Percentiles rank a stretch among this genome's conserved stretches.
These are phyloP conservation scores for Epicauta chinensis DNA, from an alignment of 1,140 invertebrate genomes.

Conservation along the genomic window DNA sequence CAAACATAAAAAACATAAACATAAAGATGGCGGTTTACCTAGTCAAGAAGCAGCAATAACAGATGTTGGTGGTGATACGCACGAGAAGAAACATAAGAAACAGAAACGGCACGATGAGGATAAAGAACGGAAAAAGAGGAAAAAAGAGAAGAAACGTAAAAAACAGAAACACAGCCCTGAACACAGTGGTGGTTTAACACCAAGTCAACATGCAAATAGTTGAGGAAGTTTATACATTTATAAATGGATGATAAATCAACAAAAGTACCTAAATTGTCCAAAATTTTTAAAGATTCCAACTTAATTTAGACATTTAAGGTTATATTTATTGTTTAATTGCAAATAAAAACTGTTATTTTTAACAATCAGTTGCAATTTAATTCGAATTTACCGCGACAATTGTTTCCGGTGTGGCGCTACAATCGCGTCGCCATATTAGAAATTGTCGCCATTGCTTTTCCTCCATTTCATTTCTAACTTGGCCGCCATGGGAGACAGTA, in stretches of 20 bases:
- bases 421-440: neutral
- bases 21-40: conserved; percentile 71
- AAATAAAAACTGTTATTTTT: conserved; percentile 15
- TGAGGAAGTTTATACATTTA: neutral
- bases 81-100: conserved; percentile 95
- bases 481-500: conserved; percentile 7
- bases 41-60: conserved; percentile 62
- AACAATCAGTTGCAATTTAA: neutral
- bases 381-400: neutral
- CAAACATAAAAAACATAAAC: conserved; percentile 93
- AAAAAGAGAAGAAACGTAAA: conserved; percentile 94
- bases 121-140: conserved; percentile 88
- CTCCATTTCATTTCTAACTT: neutral
- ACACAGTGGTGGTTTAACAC: conserved; percentile 64
- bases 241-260: neutral
- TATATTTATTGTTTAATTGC: conserved; percentile 12
- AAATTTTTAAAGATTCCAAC: conserved; percentile 10
- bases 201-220: conserved; percentile 54
- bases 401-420: neutral
- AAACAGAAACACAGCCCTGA: conserved; percentile 91
- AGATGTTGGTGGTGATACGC: conserved; percentile 68
- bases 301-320: conserved; percentile 4
- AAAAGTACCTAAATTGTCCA: conserved; percentile 6
- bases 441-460: neutral
- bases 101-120: conserved; percentile 91